These are phyloP conservation scores for Hemiscyllium ocellatum DNA, from an alignment of 2,113 vertebrate genomes.

Conservation along the genomic window DNA sequence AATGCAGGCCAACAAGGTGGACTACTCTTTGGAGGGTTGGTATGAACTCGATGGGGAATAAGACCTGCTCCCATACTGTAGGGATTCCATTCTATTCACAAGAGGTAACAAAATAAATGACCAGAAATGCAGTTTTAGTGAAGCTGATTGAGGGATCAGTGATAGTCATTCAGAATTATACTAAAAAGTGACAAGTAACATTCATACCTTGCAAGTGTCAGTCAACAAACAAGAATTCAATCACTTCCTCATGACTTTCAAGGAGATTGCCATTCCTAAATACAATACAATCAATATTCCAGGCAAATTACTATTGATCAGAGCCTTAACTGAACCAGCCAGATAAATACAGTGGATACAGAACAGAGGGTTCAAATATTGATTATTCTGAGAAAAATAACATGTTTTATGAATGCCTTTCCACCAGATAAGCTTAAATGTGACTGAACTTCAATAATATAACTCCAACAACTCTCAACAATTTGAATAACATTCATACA, in stretches of 20 bases:
- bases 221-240: background rate
- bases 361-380: background rate
- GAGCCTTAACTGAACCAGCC: background rate
- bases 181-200: background rate
- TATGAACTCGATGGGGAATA: too few relatives aligned
- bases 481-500: background rate
- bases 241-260: background rate
- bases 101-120: background rate
- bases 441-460: background rate
- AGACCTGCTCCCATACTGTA: too few relatives aligned
- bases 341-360: background rate
- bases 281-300: background rate
- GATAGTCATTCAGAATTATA: background rate
- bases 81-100: background rate
- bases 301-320: background rate
- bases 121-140: background rate
- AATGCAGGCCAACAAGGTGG: too few relatives aligned
- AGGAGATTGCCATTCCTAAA: background rate
- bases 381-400: too few relatives aligned
- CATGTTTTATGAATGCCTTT: background rate
- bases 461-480: background rate
- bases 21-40: too few relatives aligned
- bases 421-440: background rate
- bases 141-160: background rate
- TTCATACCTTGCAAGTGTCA: background rate